phyloP scores from a whole-genome alignment of 2,888 invertebrate genomes.

The Polia nebulosa region DNA sequence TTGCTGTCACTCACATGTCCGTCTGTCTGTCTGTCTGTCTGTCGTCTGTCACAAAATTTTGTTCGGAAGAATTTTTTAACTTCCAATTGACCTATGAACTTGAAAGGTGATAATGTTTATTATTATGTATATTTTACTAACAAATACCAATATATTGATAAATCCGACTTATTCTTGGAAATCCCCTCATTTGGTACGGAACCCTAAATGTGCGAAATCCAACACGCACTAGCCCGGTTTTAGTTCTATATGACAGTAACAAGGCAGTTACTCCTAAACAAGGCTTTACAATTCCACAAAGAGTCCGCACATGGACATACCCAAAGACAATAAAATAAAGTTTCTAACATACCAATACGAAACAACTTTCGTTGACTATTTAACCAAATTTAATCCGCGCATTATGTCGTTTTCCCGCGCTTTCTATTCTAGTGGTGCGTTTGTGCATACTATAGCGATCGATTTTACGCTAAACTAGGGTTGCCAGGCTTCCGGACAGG shows the following conservation, averaged over 20 bases:
- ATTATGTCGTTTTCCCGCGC: constrained; percentile 73
- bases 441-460: constrained; percentile 62
- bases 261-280: constrained; percentile 20
- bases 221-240: too few relatives aligned
- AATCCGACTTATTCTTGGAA: too few relatives aligned
- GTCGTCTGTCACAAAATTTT: too few relatives aligned
- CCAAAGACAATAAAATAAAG: constrained; percentile 56
- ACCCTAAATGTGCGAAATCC: too few relatives aligned
- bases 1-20: too few relatives aligned
- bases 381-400: constrained; percentile 74
- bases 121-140: too few relatives aligned
- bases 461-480: constrained; percentile 41
- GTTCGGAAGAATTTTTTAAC: too few relatives aligned
- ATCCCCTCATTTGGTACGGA: too few relatives aligned
- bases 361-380: constrained; percentile 72
- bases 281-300: constrained; percentile 28
- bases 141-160: too few relatives aligned
- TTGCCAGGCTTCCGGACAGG: neutral
- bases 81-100: too few relatives aligned
- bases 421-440: constrained; percentile 72
- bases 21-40: too few relatives aligned
- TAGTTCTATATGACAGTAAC: constrained; percentile 13
- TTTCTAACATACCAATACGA: constrained; percentile 62
- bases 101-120: too few relatives aligned
- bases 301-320: constrained; percentile 33